These are phyloP conservation scores for Brachypteracias leptosomus DNA, from an alignment of 2,113 vertebrate genomes.

Conservation along the genomic window DNA sequence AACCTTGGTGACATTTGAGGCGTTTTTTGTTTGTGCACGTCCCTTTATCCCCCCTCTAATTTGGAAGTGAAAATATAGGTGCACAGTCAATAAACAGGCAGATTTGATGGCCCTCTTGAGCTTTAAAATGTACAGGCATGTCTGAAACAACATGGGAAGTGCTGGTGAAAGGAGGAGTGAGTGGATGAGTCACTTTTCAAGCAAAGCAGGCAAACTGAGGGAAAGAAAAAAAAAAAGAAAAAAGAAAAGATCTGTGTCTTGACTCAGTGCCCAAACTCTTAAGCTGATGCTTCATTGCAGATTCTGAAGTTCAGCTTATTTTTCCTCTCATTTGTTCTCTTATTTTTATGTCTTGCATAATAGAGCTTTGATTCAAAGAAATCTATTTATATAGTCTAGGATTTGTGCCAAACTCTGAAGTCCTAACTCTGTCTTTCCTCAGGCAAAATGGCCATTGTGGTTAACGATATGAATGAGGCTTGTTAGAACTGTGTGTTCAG, in stretches of 20 bases:
- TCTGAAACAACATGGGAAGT: slow-evolving; percentile 49
- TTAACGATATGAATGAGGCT: slow-evolving; percentile 27
- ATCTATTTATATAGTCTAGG: slow-evolving; percentile 58
- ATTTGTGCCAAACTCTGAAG: slow-evolving; percentile 48
- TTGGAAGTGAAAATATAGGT: background rate
- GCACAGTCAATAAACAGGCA: background rate
- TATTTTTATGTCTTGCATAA: slow-evolving; percentile 66
- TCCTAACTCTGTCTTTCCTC: slow-evolving; percentile 23
- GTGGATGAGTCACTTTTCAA: slow-evolving; percentile 55
- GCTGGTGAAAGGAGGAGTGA: slow-evolving; percentile 12
- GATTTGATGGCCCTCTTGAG: background rate
- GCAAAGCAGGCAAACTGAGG: slow-evolving; percentile 44
- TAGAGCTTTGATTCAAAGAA: slow-evolving; percentile 63
- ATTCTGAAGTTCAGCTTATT: slow-evolving; percentile 63
- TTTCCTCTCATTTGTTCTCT: slow-evolving; percentile 57
- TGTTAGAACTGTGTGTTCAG: background rate
- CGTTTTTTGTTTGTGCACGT: background rate
- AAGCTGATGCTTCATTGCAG: slow-evolving; percentile 56
- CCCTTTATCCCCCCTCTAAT: background rate
- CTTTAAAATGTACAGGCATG: slow-evolving; percentile 34
- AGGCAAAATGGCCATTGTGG: slow-evolving; percentile 29
- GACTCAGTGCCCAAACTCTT: slow-evolving; percentile 59
- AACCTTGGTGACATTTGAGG: background rate
- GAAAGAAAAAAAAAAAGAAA: background rate
- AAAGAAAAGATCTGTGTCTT: slow-evolving; percentile 33